Conservation (phyloP, 2,113 vertebrate genomes). For the Falcunculus frontatus region DNA sequence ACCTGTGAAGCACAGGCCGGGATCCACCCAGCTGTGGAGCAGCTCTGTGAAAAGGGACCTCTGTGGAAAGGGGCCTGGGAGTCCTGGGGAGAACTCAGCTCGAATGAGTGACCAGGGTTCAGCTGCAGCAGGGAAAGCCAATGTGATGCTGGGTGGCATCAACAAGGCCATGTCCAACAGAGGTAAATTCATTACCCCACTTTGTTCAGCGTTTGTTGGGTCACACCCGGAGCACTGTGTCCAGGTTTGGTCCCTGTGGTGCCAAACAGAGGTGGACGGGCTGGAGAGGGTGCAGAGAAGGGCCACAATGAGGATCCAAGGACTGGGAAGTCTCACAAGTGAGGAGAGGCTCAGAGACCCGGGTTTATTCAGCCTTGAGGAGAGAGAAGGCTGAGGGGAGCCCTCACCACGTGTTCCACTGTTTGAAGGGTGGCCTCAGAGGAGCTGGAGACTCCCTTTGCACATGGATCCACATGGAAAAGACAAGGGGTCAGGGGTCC, state of each 20-base stretch:
- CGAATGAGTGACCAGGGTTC: background rate
- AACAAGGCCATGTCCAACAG: too few relatives aligned
- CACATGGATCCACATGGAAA: accelerated
- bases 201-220: background rate
- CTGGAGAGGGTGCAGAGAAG: background rate
- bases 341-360: background rate
- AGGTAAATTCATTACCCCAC: too few relatives aligned
- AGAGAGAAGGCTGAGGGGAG: background rate
- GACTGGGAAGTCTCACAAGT: background rate
- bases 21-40: background rate
- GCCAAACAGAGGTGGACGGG: too few relatives aligned
- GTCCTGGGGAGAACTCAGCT: background rate
- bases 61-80: background rate
- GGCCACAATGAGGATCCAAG: background rate
- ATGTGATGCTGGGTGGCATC: background rate
- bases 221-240: background rate
- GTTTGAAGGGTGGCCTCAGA: too few relatives aligned
- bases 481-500: too few relatives aligned
- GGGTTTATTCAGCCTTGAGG: background rate
- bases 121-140: background rate
- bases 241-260: background rate
- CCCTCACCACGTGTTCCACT: background rate
- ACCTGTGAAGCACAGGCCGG: background rate
- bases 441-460: background rate
- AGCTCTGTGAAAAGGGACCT: background rate